Evolutionary conservation across 2,113 vertebrate species (phyloP), one percentile per base, ranked within the genome.

Genomic region (Menidia beryllina): DNA sequence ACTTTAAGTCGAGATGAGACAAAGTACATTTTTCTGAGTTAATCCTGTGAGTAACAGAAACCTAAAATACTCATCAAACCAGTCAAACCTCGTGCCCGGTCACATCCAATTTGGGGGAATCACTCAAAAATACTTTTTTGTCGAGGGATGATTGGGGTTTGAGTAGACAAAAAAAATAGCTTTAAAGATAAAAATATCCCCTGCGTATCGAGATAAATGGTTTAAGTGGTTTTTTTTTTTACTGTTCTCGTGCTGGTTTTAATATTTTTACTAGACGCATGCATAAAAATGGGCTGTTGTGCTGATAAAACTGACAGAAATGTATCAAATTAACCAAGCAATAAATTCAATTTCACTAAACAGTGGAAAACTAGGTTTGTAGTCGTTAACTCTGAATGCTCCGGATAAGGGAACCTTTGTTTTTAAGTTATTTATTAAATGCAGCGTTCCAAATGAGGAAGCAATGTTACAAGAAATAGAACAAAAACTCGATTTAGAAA

Each of bases 391-490:
- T 45, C n/a, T n/a, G 17, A 45, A 45, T n/a, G 19, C 27, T 34
- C 0, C 52, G 10, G 30, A 53, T 27, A 27, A 25, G 15, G 15
- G 19, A 7, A n/a, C 26, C 51, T 53, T 52, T 52, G 25, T 52
- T 52, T 52, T 52, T 3, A 53, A 53, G 51, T 53, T 19, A 53
- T 53, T 53, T 53, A 4, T 53, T 3, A n/a, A 53, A 30, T 17
- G 15, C 7, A 53, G 27, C 3, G 5, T n/a, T 27, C 17, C 41
- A 45, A 5, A 43, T 15, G 3, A 17, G 10, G 39, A 15, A 43
- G 13, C n/a, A 2, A 45, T 45, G 41, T 45, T n/a, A 45, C 41
- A 45, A n/a, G 17, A 45, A 45, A 19, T 17, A 45, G 41, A 14
- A 45, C 17, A 43, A 43, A 15, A 45, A 45, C 13, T 45, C 17